phyloP scores from a whole-genome alignment of 2,113 vertebrate genomes.

The Propithecus coquereli region DNA sequence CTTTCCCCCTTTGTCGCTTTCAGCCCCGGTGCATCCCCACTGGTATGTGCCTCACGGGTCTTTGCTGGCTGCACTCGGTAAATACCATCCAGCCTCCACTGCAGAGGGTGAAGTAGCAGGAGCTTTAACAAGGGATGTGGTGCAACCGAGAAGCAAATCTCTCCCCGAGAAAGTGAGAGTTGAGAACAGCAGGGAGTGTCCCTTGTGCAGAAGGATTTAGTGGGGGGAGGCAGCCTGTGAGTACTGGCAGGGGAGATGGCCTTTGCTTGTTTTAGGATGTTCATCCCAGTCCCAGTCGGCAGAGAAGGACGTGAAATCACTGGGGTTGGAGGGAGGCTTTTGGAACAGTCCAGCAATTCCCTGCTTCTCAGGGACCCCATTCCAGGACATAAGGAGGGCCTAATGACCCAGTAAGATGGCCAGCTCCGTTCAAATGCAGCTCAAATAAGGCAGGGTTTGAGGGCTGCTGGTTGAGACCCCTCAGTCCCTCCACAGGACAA shows the following conservation, averaged over 20 bases:
- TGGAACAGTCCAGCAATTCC: not conserved
- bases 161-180: not conserved
- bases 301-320: not conserved
- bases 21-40: not conserved
- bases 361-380: not conserved
- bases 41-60: not conserved
- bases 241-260: not conserved
- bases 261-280: not conserved
- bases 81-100: not conserved
- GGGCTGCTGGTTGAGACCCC: not conserved
- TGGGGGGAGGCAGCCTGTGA: not conserved
- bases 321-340: not conserved
- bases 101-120: not conserved
- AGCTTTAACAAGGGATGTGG: not conserved
- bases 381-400: not conserved
- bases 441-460: not conserved
- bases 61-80: not conserved
- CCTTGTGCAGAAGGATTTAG: not conserved
- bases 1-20: not conserved
- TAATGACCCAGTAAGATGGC: not conserved
- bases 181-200: not conserved
- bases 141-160: not conserved
- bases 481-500: not conserved
- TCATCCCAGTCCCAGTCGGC: not conserved
- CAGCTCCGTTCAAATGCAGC: fast-evolving